phyloP scores from a whole-genome alignment of 1,140 invertebrate species.

The Asbolus verrucosus region DNA sequence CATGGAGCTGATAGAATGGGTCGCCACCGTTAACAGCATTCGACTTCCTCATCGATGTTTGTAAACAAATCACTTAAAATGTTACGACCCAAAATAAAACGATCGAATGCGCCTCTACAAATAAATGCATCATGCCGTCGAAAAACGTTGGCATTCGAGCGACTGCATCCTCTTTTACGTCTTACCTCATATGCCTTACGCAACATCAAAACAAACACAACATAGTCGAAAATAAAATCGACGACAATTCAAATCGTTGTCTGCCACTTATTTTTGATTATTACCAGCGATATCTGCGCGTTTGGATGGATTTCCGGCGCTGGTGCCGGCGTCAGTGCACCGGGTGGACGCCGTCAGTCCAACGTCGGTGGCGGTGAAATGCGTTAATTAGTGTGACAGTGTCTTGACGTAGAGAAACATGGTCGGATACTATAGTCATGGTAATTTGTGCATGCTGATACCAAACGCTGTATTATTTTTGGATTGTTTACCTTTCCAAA shows the following conservation, averaged over 20 bases:
- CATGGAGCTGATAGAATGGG: background rate
- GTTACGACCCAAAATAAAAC: constrained; percentile 14
- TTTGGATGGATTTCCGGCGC: background rate
- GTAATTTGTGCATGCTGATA: constrained; percentile 38
- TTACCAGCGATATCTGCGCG: constrained; percentile 11
- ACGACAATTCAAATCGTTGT: constrained; percentile 12
- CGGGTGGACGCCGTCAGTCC: constrained; percentile 27
- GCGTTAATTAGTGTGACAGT: constrained; percentile 43
- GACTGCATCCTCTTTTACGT: constrained; percentile 15
- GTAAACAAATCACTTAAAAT: constrained; percentile 48
- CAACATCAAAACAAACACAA: constrained; percentile 18
- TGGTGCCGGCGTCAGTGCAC: constrained; percentile 21
- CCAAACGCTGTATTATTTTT: background rate
- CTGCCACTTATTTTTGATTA: background rate
- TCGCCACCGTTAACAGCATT: constrained; percentile 6
- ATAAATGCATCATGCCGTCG: constrained; percentile 2
- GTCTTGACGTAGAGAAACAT: constrained; percentile 42
- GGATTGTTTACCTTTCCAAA: constrained; percentile 7
- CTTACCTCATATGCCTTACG: constrained; percentile 21
- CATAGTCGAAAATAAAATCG: background rate
- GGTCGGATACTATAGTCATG: constrained; percentile 53
- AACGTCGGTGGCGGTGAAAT: constrained; percentile 36
- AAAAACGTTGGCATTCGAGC: constrained; percentile 21
- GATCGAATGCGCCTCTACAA: background rate
- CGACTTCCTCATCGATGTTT: constrained; percentile 42